Evolutionary conservation across 2,888 invertebrate species (phyloP).

Genomic region (Hypselothyrea guttata): DNA sequence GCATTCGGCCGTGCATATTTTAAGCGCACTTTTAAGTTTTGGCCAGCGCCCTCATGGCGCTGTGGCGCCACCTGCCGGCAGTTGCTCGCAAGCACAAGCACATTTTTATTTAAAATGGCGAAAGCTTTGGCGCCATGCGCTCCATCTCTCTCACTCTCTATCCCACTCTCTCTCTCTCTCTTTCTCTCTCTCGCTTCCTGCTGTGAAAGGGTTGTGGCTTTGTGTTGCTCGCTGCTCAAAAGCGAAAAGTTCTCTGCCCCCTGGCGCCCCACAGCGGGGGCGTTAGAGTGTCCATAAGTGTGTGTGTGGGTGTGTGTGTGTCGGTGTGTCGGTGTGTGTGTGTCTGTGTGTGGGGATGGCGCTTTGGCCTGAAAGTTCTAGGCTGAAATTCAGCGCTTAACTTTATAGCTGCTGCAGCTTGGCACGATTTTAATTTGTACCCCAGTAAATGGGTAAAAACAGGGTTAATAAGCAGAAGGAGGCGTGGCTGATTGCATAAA

Average conservation of each 20-base stretch:
- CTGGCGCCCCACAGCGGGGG: not conserved
- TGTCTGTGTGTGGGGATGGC: not conserved
- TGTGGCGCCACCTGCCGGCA: conserved; percentile 57
- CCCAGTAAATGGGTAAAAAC: no score
- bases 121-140: conserved; percentile 73
- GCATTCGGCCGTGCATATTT: no score
- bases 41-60: not conserved
- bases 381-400: conserved; percentile 1
- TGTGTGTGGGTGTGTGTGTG: not conserved
- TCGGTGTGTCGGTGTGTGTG: not conserved
- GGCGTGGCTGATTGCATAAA: no score
- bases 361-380: conserved; percentile 16
- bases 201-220: not conserved
- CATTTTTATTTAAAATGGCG: conserved; percentile 75
- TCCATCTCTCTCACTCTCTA: conserved; percentile 14
- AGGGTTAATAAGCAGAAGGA: no score
- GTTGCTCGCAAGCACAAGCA: conserved; percentile 40
- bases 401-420: conserved; percentile 13
- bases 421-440: not conserved
- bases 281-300: not conserved
- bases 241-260: conserved; percentile 8
- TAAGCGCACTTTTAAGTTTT: not conserved
- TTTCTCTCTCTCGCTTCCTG: not conserved
- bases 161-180: not conserved
- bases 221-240: no score